Evolutionary conservation across 37 sponge, comb jelly and placozoan species (phyloP).

Genomic region (Aplysina aerophoba): DNA sequence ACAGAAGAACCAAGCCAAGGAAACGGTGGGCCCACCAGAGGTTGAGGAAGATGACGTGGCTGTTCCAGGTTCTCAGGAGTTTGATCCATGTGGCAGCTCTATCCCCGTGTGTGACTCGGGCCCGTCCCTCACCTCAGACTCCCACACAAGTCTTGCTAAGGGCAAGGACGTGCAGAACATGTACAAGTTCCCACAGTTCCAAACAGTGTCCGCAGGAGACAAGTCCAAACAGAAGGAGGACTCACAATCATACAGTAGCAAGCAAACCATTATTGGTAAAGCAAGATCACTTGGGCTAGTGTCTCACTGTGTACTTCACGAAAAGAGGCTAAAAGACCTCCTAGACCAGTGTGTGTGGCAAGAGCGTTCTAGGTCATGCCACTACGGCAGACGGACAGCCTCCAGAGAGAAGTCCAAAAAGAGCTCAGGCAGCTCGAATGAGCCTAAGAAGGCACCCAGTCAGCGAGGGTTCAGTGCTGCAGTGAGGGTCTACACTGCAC

Average conservation of each 20-base stretch:
- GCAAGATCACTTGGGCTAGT: conserved; percentile 27
- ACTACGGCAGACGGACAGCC: not conserved
- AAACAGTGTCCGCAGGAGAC: not conserved
- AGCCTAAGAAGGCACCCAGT: not conserved
- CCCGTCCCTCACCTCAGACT: not conserved
- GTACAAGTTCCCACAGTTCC: conserved; percentile 3
- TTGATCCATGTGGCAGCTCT: not conserved
- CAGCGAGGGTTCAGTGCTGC: not conserved
- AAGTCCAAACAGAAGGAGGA: too few species aligned
- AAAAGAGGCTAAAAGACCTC: not conserved
- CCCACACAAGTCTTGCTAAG: not conserved
- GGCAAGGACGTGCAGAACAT: not conserved
- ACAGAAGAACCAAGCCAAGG: not conserved
- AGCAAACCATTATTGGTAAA: not conserved
- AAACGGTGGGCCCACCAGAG: not conserved
- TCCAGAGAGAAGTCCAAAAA: not conserved
- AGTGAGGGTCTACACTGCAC: not conserved
- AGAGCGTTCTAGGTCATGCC: too few species aligned
- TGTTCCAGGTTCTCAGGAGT: not conserved
- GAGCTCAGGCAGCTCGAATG: not conserved
- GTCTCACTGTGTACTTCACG: not conserved
- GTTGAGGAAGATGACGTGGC: conserved; percentile 5
- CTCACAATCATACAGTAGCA: not conserved
- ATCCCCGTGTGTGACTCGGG: conserved; percentile 28
- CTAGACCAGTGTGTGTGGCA: not conserved